Evolutionary conservation across 35 echinoderm and acorn worm species (phyloP), one percentile per base, ranked within the genome.

Genomic region (Apostichopus japonicus): DNA sequence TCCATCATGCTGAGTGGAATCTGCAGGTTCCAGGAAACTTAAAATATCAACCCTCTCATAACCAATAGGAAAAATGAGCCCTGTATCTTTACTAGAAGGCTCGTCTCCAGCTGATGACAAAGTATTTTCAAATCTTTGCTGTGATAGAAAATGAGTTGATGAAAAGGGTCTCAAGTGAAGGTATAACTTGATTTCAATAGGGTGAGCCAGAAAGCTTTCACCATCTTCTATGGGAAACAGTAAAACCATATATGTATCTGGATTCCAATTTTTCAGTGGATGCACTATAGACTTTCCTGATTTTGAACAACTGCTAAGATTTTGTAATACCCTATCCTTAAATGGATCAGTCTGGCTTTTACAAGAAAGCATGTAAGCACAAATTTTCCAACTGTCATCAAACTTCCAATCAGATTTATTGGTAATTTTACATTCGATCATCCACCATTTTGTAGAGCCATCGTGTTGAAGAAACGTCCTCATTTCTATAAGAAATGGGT

Each of bases 361-460:
- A 54, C 44, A 14, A 51, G 33, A 15, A 62, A 13, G 9, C 0
- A 89, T 22, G 16, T 65, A 27, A 53, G 86, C 65, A 72, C 86
- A 89, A 23, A 89, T 51, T 67, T 61, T 65, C 86, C 86, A 89
- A 53, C 51, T 24, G 15, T 33, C 9, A 72, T 16, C 62, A 22
- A 89, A 89, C 13, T 61, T 72, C 86, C 86, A 89, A 13, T 89
- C 62, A 24, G 61, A 62, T 73, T 63, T 67, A 73, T 89, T 89
- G 8, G 61, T 72, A 16, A 89, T 53, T 63, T 67, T 89, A 52
- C 86, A 89, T 73, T 73, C 67, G 21, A 89, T 52, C 56, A 89
- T 73, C 62, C 63, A 51, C 9, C 8, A 14, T 21, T 73, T 72
- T 33, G 21, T 7, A 73, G 86, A 73, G 61, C 86, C 86, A 89